Conservation (phyloP, 2,888 invertebrate species). For the Scaptomyza caliginosa region DNA sequence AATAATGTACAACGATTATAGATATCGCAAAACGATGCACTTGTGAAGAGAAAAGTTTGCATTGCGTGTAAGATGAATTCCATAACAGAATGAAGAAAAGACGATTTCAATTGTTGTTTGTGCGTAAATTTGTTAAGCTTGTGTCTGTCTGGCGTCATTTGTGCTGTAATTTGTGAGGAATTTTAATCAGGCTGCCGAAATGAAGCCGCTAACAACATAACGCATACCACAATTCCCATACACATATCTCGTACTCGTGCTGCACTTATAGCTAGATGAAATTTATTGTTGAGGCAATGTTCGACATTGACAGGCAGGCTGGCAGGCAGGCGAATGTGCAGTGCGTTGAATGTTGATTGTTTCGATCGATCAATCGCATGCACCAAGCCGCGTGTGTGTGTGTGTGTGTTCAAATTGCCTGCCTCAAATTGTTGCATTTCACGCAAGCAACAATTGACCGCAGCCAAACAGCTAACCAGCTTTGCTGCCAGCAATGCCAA, state of each 20-base stretch:
- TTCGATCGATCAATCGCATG: conserved; percentile 18
- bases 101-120: conserved; percentile 3
- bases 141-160: conserved; percentile 14
- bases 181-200: conserved; percentile 52
- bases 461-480: conserved; percentile 1
- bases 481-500: conserved; percentile 45
- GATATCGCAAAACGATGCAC: conserved; percentile 2
- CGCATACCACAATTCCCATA: conserved; percentile 2
- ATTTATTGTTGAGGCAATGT: conserved; percentile 25
- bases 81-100: background rate
- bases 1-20: conserved; percentile 6
- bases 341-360: conserved; percentile 45
- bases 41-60: conserved; percentile 36
- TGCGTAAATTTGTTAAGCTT: conserved; percentile 27
- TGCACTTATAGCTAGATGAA: conserved; percentile 50
- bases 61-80: conserved; percentile 21
- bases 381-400: background rate
- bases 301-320: background rate
- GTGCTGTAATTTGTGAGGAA: conserved; percentile 49
- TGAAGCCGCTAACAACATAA: conserved; percentile 20
- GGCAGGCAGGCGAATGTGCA: background rate
- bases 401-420: conserved; percentile 49
- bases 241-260: background rate
- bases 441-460: conserved; percentile 53
- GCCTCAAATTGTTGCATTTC: conserved; percentile 74